Conservation (phyloP, 2,113 vertebrate species). For the Lates calcarifer region DNA sequence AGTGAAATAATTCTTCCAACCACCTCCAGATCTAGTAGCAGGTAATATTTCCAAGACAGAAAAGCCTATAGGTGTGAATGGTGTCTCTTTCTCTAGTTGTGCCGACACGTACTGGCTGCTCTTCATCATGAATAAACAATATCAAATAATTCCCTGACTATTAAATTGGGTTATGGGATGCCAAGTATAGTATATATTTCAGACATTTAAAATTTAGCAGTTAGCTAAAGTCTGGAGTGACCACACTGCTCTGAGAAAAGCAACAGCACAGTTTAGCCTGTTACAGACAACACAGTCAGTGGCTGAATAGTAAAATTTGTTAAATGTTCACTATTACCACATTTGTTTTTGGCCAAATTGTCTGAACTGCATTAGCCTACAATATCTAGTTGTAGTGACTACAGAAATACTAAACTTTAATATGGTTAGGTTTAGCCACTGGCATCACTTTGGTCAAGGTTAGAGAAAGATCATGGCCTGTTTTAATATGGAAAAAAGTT, state of each 20-base stretch:
- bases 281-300: background rate
- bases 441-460: background rate
- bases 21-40: too few relatives aligned
- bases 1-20: too few relatives aligned
- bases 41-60: background rate
- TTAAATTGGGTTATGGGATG: background rate
- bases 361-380: background rate
- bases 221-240: background rate
- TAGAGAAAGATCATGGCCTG: background rate
- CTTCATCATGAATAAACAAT: conserved; percentile 8
- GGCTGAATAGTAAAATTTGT: background rate
- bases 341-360: background rate
- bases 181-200: background rate
- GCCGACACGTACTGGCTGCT: too few relatives aligned
- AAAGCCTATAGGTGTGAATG: background rate
- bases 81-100: background rate
- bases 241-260: background rate
- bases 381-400: background rate
- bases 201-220: background rate
- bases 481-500: background rate
- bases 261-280: background rate
- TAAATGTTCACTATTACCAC: background rate
- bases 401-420: background rate
- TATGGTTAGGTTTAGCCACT: background rate
- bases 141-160: background rate